phyloP scores from a whole-genome alignment of 2,113 vertebrate genomes.

The Apteryx mantelli region DNA sequence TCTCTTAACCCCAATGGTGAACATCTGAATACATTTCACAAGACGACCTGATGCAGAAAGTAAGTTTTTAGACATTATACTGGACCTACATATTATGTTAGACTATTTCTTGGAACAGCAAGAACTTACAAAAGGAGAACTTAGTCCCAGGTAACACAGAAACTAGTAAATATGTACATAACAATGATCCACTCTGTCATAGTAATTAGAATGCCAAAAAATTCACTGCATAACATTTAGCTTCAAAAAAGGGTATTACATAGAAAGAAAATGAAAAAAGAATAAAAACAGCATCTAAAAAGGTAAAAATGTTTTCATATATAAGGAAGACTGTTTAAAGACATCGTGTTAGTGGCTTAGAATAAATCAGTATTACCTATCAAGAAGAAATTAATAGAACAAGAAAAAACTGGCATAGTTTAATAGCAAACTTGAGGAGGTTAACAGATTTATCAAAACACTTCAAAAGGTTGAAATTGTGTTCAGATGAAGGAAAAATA shows the following conservation, averaged over 20 bases:
- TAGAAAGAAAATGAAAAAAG: neutral
- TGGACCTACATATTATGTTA: neutral
- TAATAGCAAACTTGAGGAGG: neutral
- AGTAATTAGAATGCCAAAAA: neutral
- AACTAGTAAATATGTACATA: neutral
- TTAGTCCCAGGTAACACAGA: neutral
- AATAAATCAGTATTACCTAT: neutral
- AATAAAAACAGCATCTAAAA: neutral
- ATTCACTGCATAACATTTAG: neutral
- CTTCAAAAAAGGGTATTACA: neutral
- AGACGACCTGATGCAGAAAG: neutral
- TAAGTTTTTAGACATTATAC: neutral
- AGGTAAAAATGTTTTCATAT: neutral
- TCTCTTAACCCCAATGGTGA: neutral
- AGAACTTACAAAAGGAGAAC: neutral
- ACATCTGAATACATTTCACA: neutral
- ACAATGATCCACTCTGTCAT: neutral
- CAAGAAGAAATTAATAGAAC: neutral
- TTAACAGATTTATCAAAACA: neutral
- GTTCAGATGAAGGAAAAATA: neutral
- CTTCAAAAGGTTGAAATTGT: neutral
- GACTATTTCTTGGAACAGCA: neutral
- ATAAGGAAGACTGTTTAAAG: neutral
- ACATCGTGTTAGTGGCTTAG: neutral
- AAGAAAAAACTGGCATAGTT: neutral